A percentile compares a stretch with the other conserved stretches of the same genome.
Evolutionary conservation across 2,888 invertebrate genomes (phyloP).

Genomic region (Cyrtodaria siliqua): DNA sequence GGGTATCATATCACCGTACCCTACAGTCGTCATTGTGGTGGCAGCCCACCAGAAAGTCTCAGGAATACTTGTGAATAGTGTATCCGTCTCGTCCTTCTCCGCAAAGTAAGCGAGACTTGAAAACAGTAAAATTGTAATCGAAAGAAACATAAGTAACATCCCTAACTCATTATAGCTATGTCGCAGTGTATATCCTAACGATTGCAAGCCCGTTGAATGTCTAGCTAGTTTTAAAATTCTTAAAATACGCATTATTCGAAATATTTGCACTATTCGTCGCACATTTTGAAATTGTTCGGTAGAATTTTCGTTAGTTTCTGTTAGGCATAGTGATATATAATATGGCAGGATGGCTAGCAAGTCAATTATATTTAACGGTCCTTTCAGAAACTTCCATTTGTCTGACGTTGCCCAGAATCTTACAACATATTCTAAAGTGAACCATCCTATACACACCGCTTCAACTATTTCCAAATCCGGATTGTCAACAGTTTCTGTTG

Average conservation of each 20-base stretch:
- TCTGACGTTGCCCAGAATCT: conserved; percentile 99
- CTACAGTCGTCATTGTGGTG: conserved; percentile 92
- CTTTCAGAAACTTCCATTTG: conserved; percentile 99
- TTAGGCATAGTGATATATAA: conserved; percentile 98
- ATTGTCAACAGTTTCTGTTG: conserved; percentile 85
- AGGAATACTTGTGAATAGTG: conserved; percentile 99
- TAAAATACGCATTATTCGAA: conserved; percentile 91
- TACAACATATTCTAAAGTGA: conserved; percentile 98
- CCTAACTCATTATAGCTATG: conserved; percentile 99
- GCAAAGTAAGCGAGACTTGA: conserved; percentile 99
- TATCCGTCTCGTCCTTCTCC: conserved; percentile 98
- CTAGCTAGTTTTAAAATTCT: conserved; percentile 90
- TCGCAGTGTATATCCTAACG: conserved; percentile 98
- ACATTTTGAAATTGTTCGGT: conserved; percentile 92
- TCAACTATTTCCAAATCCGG: conserved; percentile 96
- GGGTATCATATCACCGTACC: conserved; percentile 99
- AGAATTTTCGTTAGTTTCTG: conserved; percentile 95
- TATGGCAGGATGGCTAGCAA: conserved; percentile 99
- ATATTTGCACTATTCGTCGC: conserved; percentile 98
- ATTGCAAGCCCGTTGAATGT: conserved; percentile 99
- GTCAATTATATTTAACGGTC: conserved; percentile 99
- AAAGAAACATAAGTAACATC: conserved; percentile 99
- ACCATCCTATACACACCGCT: conserved; percentile 99
- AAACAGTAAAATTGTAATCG: conserved; percentile 99
- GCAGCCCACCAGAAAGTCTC: conserved; percentile 99